Conservation (phyloP, 2,888 invertebrate species). For the Argyresthia goedartella region DNA sequence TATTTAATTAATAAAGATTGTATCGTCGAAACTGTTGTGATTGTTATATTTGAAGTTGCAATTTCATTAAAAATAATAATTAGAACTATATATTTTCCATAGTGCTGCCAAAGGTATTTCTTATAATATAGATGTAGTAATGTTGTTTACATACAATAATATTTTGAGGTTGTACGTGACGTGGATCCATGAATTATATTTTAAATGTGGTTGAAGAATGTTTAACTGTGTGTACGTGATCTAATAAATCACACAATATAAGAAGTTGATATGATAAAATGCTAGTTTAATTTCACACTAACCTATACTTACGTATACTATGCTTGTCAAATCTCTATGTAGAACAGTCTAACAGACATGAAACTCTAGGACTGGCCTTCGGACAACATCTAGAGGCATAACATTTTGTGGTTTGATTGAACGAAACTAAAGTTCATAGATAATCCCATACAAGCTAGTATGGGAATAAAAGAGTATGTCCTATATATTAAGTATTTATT, state of each 20-base stretch:
- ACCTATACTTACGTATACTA: background rate
- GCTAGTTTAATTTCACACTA: background rate
- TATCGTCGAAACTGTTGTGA: slow-evolving; percentile 66
- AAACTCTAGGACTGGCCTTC: no score
- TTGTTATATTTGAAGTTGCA: slow-evolving; percentile 67
- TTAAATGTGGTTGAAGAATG: slow-evolving; percentile 53
- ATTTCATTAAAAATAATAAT: slow-evolving; percentile 55
- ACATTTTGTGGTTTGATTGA: background rate
- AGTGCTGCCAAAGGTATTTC: slow-evolving; percentile 70
- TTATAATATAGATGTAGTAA: slow-evolving; percentile 62
- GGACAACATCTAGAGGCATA: no score
- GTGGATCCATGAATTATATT: slow-evolving; percentile 60
- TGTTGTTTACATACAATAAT: slow-evolving; percentile 57
- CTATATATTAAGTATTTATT: slow-evolving; percentile 71
- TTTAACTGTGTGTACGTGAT: slow-evolving; percentile 52
- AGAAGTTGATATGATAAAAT: background rate
- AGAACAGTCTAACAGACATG: no score
- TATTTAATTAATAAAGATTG: slow-evolving; percentile 34
- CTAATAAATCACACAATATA: slow-evolving; percentile 7
- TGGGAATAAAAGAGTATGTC: slow-evolving; percentile 25
- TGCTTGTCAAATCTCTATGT: no score
- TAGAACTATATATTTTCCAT: slow-evolving; percentile 68
- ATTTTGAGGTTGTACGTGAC: slow-evolving; percentile 64
- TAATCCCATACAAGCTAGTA: background rate
- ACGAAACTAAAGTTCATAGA: background rate